Evolutionary conservation across 2,113 vertebrate species (phyloP), one percentile per base, ranked within the genome.

Genomic region (Solea solea): DNA sequence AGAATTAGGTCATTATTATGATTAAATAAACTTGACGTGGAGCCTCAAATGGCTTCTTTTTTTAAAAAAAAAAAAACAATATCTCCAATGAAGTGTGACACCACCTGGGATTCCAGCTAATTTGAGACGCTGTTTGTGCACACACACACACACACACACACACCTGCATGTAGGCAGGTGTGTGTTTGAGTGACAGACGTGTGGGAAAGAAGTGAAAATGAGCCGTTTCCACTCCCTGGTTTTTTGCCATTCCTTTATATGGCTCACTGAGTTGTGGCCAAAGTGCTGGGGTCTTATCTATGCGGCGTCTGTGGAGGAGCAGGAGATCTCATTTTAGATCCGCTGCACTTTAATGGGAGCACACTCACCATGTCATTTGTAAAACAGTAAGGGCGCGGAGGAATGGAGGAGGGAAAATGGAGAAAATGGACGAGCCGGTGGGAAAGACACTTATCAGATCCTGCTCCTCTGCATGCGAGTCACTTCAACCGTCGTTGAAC

Each of bases 281-380:
- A 34, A 50, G 56, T 1, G 28, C 44, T 63, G 77, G 21, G 45
- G 44, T 63, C 61, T 81, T 72, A 78, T 87, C 76, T 44, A 2
- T 0, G 11, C 40, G 1, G 51, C 0, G 44, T 58, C 42, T 42
- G 62, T 48, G 65, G 60, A 70, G 51, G 59, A 72, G 56, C 57
- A 62, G 48, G 39, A 83, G 87, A 83, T 89, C 77, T 87, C 77
- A 89, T 89, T 87, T 89, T 66, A 88, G 87, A 91, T 87, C 52
- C 64, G 39, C 65, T 6, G 48, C 4, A n/a, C 21, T 72, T 64
- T 71, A 78, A 81, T 74, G 53, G 53, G 56, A 63, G 78, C 58
- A 34, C 10, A 15, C 14, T 73, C 68, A 67, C 40, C 44, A 9
- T 62, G 76, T 42, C 66, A 51, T 84, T 79, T 83, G 69, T 72